Conservation (phyloP, 2,888 invertebrate genomes). For the Beris morrisii region DNA sequence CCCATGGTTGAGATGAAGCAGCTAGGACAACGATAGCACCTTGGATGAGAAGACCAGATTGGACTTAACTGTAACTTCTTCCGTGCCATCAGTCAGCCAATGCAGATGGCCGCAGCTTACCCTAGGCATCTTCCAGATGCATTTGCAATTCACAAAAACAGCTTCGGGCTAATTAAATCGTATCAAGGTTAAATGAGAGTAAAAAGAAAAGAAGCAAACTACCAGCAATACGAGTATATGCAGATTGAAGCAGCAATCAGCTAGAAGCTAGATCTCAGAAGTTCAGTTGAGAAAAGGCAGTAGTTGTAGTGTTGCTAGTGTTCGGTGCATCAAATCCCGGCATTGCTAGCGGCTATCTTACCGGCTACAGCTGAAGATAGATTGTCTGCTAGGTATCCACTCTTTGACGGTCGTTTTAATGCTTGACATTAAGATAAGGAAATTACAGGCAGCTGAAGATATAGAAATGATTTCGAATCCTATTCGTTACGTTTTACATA, state of each 20-base stretch:
- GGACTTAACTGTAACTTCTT: constrained; percentile 25
- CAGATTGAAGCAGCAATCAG: background rate
- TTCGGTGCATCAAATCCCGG: background rate
- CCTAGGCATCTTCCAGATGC: background rate
- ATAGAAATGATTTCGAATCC: background rate
- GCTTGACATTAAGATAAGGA: constrained; percentile 26
- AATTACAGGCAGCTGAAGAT: constrained; percentile 15
- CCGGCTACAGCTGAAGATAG: constrained; percentile 5
- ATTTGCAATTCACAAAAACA: constrained; percentile 10
- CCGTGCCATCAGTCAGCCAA: constrained; percentile 10
- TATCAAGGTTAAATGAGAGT: constrained; percentile 22
- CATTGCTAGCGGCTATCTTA: background rate
- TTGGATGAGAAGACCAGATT: too few species aligned
- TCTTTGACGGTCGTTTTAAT: constrained; percentile 14
- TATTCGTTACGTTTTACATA: too few species aligned
- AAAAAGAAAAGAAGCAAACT: constrained; percentile 3
- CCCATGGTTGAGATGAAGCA: too few species aligned
- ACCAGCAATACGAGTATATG: background rate
- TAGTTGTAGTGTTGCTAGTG: too few species aligned
- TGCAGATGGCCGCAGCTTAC: too few species aligned
- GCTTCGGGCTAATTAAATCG: constrained; percentile 30
- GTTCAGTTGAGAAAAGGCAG: background rate
- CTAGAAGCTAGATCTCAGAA: background rate
- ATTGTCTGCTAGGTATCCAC: constrained; percentile 20
- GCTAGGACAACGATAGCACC: too few species aligned